Percentiles rank a stretch among this genome's conserved stretches.
Evolutionary conservation across 2,797 vertebrate genomes (phyloP).

Genomic region (Babyrousa celebensis): DNA sequence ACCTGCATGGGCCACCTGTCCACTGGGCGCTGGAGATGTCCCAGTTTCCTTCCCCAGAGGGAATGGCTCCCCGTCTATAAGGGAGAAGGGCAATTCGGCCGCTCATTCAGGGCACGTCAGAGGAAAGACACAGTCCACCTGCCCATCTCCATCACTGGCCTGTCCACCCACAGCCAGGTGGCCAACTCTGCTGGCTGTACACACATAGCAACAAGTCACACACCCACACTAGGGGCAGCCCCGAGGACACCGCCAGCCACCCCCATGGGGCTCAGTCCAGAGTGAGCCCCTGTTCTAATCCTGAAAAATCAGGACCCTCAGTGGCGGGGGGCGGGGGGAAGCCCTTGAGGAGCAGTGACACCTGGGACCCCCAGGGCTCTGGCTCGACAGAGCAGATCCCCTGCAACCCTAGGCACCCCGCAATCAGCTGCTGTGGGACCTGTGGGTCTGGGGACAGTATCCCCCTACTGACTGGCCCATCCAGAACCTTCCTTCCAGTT

Average conservation of each 20-base stretch:
- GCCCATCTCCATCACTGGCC: neutral
- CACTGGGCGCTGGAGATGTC: neutral
- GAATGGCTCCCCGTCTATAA: too few species aligned
- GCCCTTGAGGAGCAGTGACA: neutral
- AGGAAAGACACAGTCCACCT: neutral
- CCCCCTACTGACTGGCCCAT: neutral
- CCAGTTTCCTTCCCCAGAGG: neutral
- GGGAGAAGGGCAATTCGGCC: fast-evolving
- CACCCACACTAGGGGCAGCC: neutral
- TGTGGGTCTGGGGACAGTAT: fast-evolving
- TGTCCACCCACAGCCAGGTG: neutral
- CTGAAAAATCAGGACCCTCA: neutral
- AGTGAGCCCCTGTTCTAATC: neutral
- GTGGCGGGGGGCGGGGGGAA: neutral
- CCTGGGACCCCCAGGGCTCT: neutral
- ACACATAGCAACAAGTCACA: fast-evolving
- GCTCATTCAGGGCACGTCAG: neutral
- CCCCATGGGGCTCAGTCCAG: neutral
- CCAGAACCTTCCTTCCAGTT: neutral
- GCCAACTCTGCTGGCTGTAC: neutral
- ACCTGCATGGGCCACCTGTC: neutral
- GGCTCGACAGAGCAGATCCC: neutral
- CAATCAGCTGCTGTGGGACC: neutral
- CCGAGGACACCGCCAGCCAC: neutral
- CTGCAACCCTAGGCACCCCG: neutral